phyloP scores from a whole-genome alignment of 2,797 vertebrate genomes.

The Knipowitschia caucasica region DNA sequence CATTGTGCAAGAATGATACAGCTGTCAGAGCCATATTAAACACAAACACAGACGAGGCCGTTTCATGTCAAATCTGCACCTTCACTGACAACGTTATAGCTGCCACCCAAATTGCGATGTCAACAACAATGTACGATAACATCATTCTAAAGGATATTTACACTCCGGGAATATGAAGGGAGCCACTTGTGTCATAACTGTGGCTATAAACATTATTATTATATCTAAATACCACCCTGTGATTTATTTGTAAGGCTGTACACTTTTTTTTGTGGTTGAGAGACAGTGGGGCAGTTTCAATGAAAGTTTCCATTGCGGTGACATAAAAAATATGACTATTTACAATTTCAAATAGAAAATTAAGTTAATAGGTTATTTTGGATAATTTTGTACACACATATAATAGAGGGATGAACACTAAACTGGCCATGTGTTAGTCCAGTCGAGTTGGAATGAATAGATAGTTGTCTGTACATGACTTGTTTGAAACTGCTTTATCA shows the following conservation, averaged over 20 bases:
- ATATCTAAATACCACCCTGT: slow-evolving; percentile 19
- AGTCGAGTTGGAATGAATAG: slow-evolving; percentile 47
- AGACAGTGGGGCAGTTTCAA: neutral
- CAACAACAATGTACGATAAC: slow-evolving; percentile 63
- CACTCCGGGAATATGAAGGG: slow-evolving; percentile 44
- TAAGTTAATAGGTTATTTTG: too few species aligned
- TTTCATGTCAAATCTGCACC: slow-evolving; percentile 63
- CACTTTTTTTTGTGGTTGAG: neutral
- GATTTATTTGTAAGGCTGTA: slow-evolving; percentile 14
- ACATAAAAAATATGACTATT: too few species aligned
- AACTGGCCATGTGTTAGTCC: slow-evolving; percentile 41
- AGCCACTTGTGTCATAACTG: slow-evolving; percentile 12
- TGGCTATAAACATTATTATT: slow-evolving; percentile 33
- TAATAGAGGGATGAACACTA: slow-evolving; percentile 2
- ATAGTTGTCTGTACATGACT: slow-evolving; percentile 42
- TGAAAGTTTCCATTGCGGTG: too few species aligned
- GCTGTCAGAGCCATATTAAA: slow-evolving; percentile 67
- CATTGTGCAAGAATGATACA: slow-evolving; percentile 64
- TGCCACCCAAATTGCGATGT: slow-evolving; percentile 61
- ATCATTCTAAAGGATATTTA: slow-evolving; percentile 51
- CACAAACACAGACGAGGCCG: slow-evolving; percentile 49
- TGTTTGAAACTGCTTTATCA: slow-evolving; percentile 45
- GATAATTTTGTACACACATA: neutral
- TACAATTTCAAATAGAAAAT: neutral
- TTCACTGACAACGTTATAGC: slow-evolving; percentile 63